Percentiles rank a stretch among this genome's conserved stretches.
Evolutionary conservation across 2,797 vertebrate species (phyloP).

Genomic region (Nothura maculosa): DNA sequence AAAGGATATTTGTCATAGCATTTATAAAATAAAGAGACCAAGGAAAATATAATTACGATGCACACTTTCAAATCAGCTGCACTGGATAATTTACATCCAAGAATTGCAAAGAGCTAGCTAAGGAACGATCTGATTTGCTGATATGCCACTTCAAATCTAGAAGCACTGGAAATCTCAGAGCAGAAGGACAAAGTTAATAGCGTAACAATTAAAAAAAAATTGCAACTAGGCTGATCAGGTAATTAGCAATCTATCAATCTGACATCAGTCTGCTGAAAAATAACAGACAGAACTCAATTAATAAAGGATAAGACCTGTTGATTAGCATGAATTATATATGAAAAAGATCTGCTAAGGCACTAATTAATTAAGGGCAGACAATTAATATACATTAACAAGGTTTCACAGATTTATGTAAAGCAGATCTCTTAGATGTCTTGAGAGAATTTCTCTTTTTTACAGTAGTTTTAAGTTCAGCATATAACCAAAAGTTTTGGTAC

Average conservation of each 20-base stretch:
- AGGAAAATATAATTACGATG: background rate
- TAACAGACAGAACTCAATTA: background rate
- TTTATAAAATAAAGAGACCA: background rate
- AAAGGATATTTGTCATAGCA: background rate
- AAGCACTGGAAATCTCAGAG: background rate
- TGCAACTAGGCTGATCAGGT: background rate
- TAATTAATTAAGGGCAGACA: conserved; percentile 18
- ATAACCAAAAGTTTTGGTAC: background rate
- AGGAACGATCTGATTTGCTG: background rate
- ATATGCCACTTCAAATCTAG: background rate
- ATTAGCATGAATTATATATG: conserved; percentile 23
- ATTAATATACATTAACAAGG: background rate
- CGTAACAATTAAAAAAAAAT: background rate
- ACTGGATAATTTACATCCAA: background rate
- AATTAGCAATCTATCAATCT: background rate
- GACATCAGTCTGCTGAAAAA: background rate
- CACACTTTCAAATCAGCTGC: background rate
- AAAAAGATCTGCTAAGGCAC: background rate
- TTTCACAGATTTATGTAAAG: background rate
- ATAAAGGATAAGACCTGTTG: background rate
- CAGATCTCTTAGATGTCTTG: background rate
- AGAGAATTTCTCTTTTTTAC: background rate
- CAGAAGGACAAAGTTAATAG: background rate
- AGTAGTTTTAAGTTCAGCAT: background rate
- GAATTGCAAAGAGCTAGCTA: background rate